Percentiles rank a stretch among this genome's conserved stretches.
phyloP scores from a whole-genome alignment of 2,888 invertebrate genomes.

The Fragum whitleyi region DNA sequence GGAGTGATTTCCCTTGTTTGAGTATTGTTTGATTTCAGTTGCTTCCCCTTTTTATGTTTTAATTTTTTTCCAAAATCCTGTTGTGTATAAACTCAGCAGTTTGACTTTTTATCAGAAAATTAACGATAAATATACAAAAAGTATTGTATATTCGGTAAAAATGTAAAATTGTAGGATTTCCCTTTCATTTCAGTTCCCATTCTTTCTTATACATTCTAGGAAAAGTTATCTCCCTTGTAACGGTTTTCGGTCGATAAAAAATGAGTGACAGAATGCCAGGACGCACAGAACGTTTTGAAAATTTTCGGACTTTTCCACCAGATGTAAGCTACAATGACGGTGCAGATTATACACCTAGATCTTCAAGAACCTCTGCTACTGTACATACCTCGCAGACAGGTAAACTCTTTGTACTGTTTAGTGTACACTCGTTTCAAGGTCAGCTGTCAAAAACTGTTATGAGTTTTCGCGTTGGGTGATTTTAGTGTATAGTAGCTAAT shows the following conservation, averaged over 20 bases:
- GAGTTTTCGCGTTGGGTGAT: slow-evolving; percentile 15
- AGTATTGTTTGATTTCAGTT: neutral
- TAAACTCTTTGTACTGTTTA: too few species aligned
- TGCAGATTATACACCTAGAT: neutral
- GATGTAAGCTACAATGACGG: neutral
- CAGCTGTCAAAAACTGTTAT: slow-evolving; percentile 30
- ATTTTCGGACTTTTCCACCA: slow-evolving; percentile 21
- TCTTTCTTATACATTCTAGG: too few species aligned
- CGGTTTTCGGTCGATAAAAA: slow-evolving; percentile 18
- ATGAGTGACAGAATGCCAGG: slow-evolving; percentile 41
- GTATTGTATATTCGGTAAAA: too few species aligned
- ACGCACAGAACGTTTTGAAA: slow-evolving; percentile 21
- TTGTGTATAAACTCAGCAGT: too few species aligned
- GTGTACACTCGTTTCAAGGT: too few species aligned
- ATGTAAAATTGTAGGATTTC: too few species aligned
- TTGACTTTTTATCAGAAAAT: too few species aligned
- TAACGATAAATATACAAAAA: too few species aligned
- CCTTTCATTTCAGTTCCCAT: too few species aligned
- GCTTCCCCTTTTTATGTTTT: neutral
- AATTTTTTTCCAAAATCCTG: neutral
- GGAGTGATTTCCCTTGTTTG: slow-evolving; percentile 3
- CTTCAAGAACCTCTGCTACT: neutral
- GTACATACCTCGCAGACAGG: slow-evolving; percentile 11
- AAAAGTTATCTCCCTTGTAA: slow-evolving; percentile 25
- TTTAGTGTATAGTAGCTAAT: too few species aligned